Evolutionary conservation across 2,888 invertebrate species (phyloP).

Genomic region (Volucella zonaria): DNA sequence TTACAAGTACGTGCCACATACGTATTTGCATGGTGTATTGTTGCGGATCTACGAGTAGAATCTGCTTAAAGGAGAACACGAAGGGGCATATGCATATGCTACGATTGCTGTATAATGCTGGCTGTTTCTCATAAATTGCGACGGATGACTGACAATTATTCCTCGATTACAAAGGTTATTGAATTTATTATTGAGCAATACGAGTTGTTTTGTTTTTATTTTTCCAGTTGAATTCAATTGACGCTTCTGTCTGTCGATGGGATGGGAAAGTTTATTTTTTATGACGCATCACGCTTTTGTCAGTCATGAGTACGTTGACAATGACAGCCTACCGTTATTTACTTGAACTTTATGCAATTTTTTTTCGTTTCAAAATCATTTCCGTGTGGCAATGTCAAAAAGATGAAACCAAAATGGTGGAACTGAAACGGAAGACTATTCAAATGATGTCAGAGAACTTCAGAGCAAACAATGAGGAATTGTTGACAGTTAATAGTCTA

Average conservation of each 20-base stretch:
- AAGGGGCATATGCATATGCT: slow-evolving; percentile 1
- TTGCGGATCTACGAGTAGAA: slow-evolving; percentile 43
- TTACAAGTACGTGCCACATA: neutral
- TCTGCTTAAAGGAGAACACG: neutral
- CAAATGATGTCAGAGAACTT: too few relatives aligned
- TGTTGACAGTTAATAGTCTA: too few relatives aligned
- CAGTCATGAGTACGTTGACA: slow-evolving; percentile 16
- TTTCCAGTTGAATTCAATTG: slow-evolving; percentile 27
- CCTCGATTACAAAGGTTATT: slow-evolving; percentile 65
- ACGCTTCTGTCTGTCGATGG: slow-evolving; percentile 21
- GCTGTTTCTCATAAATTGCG: slow-evolving; percentile 58
- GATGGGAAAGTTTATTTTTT: slow-evolving; percentile 7
- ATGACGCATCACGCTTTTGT: slow-evolving; percentile 31
- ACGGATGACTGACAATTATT: slow-evolving; percentile 54
- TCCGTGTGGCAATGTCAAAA: neutral
- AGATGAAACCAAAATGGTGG: neutral
- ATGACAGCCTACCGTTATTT: neutral
- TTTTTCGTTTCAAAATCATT: neutral
- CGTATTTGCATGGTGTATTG: neutral
- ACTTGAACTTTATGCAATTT: neutral
- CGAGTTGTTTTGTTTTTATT: neutral
- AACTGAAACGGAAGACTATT: neutral
- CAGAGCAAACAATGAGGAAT: too few relatives aligned
- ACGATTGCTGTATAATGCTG: slow-evolving; percentile 18
- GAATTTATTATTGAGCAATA: slow-evolving; percentile 46